Conservation (phyloP, 92 coral and sea anemone species). For the Bergia sp. region DNA sequence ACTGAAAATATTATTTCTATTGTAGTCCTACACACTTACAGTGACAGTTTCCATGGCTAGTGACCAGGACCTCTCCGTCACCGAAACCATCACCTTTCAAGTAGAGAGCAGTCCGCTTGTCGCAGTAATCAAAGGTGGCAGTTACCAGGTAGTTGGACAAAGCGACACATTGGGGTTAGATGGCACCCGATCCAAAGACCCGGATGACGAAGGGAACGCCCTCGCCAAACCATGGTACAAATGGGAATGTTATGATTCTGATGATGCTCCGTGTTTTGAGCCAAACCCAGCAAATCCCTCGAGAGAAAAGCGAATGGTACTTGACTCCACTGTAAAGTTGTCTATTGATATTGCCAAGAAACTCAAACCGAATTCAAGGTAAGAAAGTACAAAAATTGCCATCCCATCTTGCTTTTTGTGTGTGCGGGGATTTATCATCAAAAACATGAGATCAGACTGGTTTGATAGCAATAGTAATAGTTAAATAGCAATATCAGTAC, state of each 20-base stretch:
- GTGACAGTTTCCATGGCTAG: slow-evolving; percentile 64
- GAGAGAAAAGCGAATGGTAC: slow-evolving; percentile 49
- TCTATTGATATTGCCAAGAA: slow-evolving; percentile 34
- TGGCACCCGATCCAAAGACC: slow-evolving; percentile 56
- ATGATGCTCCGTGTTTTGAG: slow-evolving; percentile 58
- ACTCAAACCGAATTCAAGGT: slow-evolving; percentile 43
- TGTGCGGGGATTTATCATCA: no score
- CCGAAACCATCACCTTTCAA: slow-evolving; percentile 44
- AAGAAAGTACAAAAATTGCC: background rate
- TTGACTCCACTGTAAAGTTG: slow-evolving; percentile 39
- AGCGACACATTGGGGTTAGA: slow-evolving; percentile 53
- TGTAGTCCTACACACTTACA: slow-evolving; percentile 70
- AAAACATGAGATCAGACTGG: no score
- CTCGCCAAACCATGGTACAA: slow-evolving; percentile 46
- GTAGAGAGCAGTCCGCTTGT: slow-evolving; percentile 59
- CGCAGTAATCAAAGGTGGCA: slow-evolving; percentile 61
- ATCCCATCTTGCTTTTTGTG: no score
- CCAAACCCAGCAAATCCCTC: slow-evolving; percentile 49
- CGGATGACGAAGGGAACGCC: slow-evolving; percentile 40
- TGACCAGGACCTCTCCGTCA: slow-evolving; percentile 54
- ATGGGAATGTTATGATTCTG: slow-evolving; percentile 63
- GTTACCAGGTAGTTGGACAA: slow-evolving; percentile 47
- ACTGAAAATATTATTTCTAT: background rate
- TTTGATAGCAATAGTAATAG: no score
- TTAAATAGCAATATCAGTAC: no score